Evolutionary conservation across 2,888 invertebrate genomes (phyloP), one percentile per base, ranked within the genome.

Genomic region (Antheraea assamensis): DNA sequence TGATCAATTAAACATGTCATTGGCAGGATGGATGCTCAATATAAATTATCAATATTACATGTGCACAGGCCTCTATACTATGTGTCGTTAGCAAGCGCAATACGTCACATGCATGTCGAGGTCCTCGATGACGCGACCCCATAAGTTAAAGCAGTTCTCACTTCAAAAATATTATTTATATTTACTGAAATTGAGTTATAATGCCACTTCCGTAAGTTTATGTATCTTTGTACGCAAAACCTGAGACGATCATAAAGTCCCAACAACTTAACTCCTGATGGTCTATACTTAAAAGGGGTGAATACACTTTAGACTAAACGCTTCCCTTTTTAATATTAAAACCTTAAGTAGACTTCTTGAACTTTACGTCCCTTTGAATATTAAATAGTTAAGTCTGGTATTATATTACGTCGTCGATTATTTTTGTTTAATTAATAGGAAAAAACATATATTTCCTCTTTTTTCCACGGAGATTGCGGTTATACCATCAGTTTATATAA

Each of bases 241-340:
- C 73, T 73, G 47, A 15, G 35, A 71, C 71, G 66, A 66, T 66
- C 66, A 71, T 71, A 71, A 71, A 71, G 71, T 71, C 71, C 71
- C 75, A 78, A 85, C 87, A 88, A 90, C 90, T 92, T 91, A 92
- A 92, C 90, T 89, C 86, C 87, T 85, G 87, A 88, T 86, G 87
- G 85, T 90, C 92, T 87, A 80, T 88, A 88, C 92, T 92, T 93
- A 93, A 93, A 93, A 92, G 93, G 92, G 93, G 92, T 93, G 92
- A 93, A 91, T 88, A 91, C 88, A 92, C 90, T 92, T 92, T 84
- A 84, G 78, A 83, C 84, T 88, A 89, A 91, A 90, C 84, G 88
- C 83, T 81, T 82, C 83, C 83, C 82, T 83, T 83, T 88, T 80
- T 87, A 91, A 88, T 89, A 90, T 91, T 89, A 83, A 91, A 83